These are phyloP conservation scores for Petroica traversi DNA, from an alignment of 2,113 vertebrate genomes.

Conservation along the genomic window DNA sequence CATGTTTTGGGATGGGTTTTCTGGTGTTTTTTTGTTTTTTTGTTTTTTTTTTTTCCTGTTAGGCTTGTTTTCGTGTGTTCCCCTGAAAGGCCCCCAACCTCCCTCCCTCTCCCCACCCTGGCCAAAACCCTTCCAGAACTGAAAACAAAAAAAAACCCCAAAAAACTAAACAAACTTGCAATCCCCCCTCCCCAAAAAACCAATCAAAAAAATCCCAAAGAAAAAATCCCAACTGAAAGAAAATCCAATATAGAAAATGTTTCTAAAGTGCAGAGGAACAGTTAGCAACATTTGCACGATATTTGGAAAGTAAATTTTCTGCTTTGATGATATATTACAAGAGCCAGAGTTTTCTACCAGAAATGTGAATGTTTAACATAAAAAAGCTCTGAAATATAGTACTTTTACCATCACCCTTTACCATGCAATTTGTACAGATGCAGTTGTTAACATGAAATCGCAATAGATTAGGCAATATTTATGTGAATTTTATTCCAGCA, in stretches of 20 bases:
- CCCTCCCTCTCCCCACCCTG: too few species aligned
- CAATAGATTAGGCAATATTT: conserved; percentile 67
- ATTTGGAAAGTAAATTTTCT: conserved; percentile 38
- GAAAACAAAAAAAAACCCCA: background rate
- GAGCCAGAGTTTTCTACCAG: background rate
- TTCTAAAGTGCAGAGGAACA: conserved; percentile 14
- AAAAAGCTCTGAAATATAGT: conserved; percentile 30
- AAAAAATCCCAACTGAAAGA: background rate
- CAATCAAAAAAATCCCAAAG: too few species aligned
- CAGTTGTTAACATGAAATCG: conserved; percentile 39
- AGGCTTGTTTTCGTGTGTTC: too few species aligned
- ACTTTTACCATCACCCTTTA: conserved; percentile 35
- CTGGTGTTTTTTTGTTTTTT: background rate
- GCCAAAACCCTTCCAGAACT: background rate
- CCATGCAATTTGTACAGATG: conserved; percentile 57
- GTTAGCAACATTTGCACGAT: background rate
- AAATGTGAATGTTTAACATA: conserved; percentile 45
- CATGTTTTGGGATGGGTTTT: background rate
- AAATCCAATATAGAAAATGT: background rate
- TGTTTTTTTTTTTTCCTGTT: background rate
- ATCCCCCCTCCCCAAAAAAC: fast-evolving
- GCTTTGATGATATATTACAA: conserved; percentile 58
- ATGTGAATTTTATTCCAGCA: conserved; percentile 71
- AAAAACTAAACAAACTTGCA: background rate
- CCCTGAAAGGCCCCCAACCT: background rate